Evolutionary conservation across 2,113 vertebrate species (phyloP), one percentile per base, ranked within the genome.

Genomic region (Astur gentilis): DNA sequence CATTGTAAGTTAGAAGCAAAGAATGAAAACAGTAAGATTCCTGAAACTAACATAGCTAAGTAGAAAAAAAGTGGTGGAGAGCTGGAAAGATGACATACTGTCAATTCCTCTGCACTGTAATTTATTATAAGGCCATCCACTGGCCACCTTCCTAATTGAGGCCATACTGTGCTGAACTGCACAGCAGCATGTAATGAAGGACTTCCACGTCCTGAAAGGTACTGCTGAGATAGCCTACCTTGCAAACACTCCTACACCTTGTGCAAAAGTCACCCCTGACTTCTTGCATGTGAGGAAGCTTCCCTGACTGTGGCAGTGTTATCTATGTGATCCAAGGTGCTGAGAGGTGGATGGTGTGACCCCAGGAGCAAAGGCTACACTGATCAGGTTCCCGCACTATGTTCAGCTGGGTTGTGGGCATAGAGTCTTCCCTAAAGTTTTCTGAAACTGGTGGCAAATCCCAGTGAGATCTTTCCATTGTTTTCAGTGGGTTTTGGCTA

Each of bases 241-340:
- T 79, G 45, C 21, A 70, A 61, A 57, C 10, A 10, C 22, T 45
- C 20, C 18, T 34, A 5, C 11, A 12, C 16, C 65, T 50, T 32
- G 7, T 42, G 47, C 79, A n/a, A 18, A 42, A 23, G 22, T 13
- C 9, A 71, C 10, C 4, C 2, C 0, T 11, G 54, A 23, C 9
- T 65, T 66, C 32, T 29, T 3, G 1, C 9, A 7, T 0, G 0
- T 22, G 26, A 76, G 40, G 77, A 38, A 75, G 31, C 44, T 25
- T 42, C 42, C 7, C 34, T 29, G 40, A 2, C 18, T 26, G 60
- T 49, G 70, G 38, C 40, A 23, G 58, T 11, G 21, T 22, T 73
- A 13, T 2, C 36, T 18, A 0, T 17, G 45, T 15, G 45, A 25
- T 25, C 42, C 42, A 34, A 22, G n/a, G 34, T 21, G 32, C 0